Base-by-base conservation (phyloP, 2,797 vertebrate species). In the Margarornis squamiger region DNA sequence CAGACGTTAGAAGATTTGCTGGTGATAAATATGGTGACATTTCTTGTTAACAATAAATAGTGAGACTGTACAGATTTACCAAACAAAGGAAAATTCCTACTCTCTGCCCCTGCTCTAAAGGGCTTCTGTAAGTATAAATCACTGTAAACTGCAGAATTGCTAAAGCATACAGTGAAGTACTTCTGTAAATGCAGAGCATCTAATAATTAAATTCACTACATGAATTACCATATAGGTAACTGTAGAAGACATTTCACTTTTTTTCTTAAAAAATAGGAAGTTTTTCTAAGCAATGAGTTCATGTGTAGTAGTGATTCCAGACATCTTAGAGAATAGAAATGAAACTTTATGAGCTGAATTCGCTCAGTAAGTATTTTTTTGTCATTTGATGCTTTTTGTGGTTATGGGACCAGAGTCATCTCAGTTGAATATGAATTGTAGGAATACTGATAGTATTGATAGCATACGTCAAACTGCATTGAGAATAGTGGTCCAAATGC, bases 1-100 rank as follows among this genome's bases (percentile, higher is more conserved):
- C 48, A 80, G 65, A 32, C 39, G 66, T 91, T 5, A n/a, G 43
- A 70, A 82, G 65, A 78, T 70, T 72, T 93, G 46, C 46, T 75
- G 66, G 22, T 88, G 62, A 79, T 88, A 92, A 94, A 84, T 84
- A 78, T 22, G n/a, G 51, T 86, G 77, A 79, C 91, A 93, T 74
- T 93, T 93, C 92, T 66, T 84, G 51, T 90, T 84, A 93, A 32
- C 29, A 84, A 30, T 65, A 90, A 88, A 68, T 67, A 82, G 54
- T 34, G 51, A 88, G 57, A 45, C 48, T 85, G 39, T 86, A 59
- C 67, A 62, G 65, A 87, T 87, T 91, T 93, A 54, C 66, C 51
- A 90, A 80, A 90, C 70, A 79, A 93, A 91, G 76, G 55, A 91
- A 76, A 96, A 81, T 72, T 80, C 63, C 48, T 86, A 18, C 29